Base-by-base conservation (phyloP, 2,113 vertebrate genomes). In the Melierax canorus region DNA sequence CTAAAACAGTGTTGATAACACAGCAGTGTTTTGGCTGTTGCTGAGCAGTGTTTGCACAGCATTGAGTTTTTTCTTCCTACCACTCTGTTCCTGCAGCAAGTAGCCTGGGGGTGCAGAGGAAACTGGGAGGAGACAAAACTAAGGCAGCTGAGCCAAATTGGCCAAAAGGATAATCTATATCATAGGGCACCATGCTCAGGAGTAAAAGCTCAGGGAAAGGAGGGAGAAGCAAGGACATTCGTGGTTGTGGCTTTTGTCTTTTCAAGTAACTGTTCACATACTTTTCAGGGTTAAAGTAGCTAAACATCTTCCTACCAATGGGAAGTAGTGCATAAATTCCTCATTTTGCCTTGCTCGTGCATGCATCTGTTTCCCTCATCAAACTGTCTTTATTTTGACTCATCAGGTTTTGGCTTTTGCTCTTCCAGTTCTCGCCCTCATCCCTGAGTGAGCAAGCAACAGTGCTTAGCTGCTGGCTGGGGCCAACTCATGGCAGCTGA, bases 381-480 rank as follows among this genome's bases (percentile, higher is more conserved):
- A 58, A 62, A 29, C 9, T 43, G 1, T 48, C 9, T 81, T 67
- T 36, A 46, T 59, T 80, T 68, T 68, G 16, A 64, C 20, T 64
- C 7, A 69, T 1, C 7, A 38, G 4, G 48, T 84, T 85, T 64
- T 2, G 1, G 6, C 4, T 85, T 90, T 73, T 90, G 6, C 12
- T 55, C 17, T 74, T 85, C 34, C 13, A 66, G 0, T 85, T 81
- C 23, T 39, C 12, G 7, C 4, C 30, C 2, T 8, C 7, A 27
- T 43, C 18, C 2, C 18, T 48, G 21, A 74, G 18, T 30, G 5
- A 55, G 7, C 7, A 77, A 41, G 4, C 7, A 59, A 59, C 15
- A 20, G 8, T 34, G 15, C 6, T 82, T 71, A 56, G 9, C 2
- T 71, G 22, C 21, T 41, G 10, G 9, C 9, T 0, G 0, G 4